Conservation (phyloP, 92 coral and sea anemone genomes). For the Zoanthus sociatus region DNA sequence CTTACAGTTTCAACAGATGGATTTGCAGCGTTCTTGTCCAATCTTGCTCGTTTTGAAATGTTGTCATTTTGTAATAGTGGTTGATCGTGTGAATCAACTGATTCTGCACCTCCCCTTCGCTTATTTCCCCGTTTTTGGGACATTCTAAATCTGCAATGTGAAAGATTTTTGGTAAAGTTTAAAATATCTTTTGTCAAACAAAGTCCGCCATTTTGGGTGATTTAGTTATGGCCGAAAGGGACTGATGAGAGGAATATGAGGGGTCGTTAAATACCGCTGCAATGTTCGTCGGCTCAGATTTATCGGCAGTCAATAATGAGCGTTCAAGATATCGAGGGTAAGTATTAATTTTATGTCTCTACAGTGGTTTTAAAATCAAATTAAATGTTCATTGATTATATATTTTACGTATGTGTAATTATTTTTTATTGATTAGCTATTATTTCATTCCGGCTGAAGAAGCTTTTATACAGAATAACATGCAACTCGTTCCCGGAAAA, state of each 20-base stretch:
- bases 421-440: too few relatives aligned
- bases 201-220: constrained; percentile 40
- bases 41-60: constrained; percentile 17
- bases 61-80: constrained; percentile 5
- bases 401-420: too few relatives aligned
- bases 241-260: not conserved
- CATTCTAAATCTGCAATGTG: constrained; percentile 49
- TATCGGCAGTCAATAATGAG: not conserved
- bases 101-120: constrained; percentile 66
- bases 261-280: too few relatives aligned
- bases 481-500: too few relatives aligned
- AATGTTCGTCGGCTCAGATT: too few relatives aligned
- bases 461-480: too few relatives aligned
- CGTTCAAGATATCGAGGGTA: constrained; percentile 28
- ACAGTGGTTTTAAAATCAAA: too few relatives aligned
- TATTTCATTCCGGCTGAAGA: too few relatives aligned
- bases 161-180: constrained; percentile 2
- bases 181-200: not conserved
- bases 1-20: not conserved
- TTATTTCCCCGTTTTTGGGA: constrained; percentile 77
- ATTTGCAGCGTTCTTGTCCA: not conserved
- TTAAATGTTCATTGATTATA: too few relatives aligned
- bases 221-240: not conserved
- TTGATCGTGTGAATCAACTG: constrained; percentile 18
- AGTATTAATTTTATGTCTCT: not conserved